Base-by-base conservation (phyloP, 2,888 invertebrate genomes). In the Drosophila yooni region DNA sequence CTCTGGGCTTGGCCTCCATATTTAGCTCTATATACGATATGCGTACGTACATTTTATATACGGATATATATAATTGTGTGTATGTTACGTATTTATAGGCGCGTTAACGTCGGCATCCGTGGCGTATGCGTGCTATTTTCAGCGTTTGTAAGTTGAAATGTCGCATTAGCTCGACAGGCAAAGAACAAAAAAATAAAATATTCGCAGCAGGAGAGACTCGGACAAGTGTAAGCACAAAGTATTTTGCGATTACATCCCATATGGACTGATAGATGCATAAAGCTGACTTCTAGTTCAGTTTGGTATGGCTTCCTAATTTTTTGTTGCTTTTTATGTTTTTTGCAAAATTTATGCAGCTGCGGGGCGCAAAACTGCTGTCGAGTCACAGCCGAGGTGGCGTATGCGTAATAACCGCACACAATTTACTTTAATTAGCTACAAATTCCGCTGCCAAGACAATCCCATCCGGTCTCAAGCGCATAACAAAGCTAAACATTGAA, bases 91-190 rank as follows among this genome's bases (percentile, higher is more conserved):
- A 73, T 78, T 76, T 88, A 73, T 79, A 81, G 73, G 78, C 76
- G 62, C 70, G 76, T 59, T 69, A 61, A 69, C 43, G 63, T 61
- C 31, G 83, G 88, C 79, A 76, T 88, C 83, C 85, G 76, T 89
- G 91, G 90, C 88, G 88, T 88, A 88, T 88, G 88, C 89, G 88
- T 90, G 91, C 83, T 88, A 88, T 90, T 88, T 88, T 82, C 78
- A 86, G 86, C 77, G 64, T 56, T 77, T 71, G 66, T 73, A 69
- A 77, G 74, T 77, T 63, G 57, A 80, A 79, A 73, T 79, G 77
- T 80, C 77, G 85, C 83, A 84, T 79, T 76, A 85, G 74, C 68
- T 79, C 56, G 64, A 58, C 38, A 50, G 38, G 46, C 53, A 46
- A 59, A 50, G 21, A 36, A 59, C 33, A 36, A 21, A n/a, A 29